Evolutionary conservation across 2,888 invertebrate species (phyloP).

Genomic region (Aphrophora alni): DNA sequence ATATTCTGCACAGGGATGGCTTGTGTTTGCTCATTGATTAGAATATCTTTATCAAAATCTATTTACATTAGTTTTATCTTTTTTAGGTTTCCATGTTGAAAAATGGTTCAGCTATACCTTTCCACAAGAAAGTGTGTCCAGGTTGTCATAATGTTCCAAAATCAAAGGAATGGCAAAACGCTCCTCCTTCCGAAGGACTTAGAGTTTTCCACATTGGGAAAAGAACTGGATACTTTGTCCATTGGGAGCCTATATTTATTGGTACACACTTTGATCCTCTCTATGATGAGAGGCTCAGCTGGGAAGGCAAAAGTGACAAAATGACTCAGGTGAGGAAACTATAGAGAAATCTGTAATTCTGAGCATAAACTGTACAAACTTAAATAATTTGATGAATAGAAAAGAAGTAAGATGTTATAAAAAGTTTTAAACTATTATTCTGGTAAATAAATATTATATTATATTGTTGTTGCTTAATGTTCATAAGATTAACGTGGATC

Average conservation of each 20-base stretch:
- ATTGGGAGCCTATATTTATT: slow-evolving; percentile 95
- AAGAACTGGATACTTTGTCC: slow-evolving; percentile 75
- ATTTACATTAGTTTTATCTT: too few species aligned
- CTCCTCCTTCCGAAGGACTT: slow-evolving; percentile 66
- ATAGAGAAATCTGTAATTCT: too few species aligned
- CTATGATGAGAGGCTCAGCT: slow-evolving; percentile 90
- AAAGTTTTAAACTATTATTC: neutral
- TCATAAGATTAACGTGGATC: too few species aligned
- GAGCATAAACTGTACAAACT: too few species aligned
- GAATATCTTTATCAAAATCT: too few species aligned
- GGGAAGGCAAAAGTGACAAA: slow-evolving; percentile 95
- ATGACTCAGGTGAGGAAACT: slow-evolving; percentile 82
- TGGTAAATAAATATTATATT: neutral
- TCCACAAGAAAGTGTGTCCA: slow-evolving; percentile 89
- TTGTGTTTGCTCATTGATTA: too few species aligned
- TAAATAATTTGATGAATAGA: too few species aligned
- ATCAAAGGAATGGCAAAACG: slow-evolving; percentile 78
- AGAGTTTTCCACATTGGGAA: slow-evolving; percentile 87
- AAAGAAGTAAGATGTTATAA: too few species aligned
- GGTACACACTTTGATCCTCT: slow-evolving; percentile 87
- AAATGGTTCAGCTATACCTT: slow-evolving; percentile 83
- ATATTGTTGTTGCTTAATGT: too few species aligned
- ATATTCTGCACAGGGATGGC: too few species aligned
- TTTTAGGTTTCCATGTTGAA: slow-evolving; percentile 70
- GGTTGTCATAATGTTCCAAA: slow-evolving; percentile 89